Conservation (phyloP, 2,797 vertebrate genomes). For the Bovichtus diacanthus region DNA sequence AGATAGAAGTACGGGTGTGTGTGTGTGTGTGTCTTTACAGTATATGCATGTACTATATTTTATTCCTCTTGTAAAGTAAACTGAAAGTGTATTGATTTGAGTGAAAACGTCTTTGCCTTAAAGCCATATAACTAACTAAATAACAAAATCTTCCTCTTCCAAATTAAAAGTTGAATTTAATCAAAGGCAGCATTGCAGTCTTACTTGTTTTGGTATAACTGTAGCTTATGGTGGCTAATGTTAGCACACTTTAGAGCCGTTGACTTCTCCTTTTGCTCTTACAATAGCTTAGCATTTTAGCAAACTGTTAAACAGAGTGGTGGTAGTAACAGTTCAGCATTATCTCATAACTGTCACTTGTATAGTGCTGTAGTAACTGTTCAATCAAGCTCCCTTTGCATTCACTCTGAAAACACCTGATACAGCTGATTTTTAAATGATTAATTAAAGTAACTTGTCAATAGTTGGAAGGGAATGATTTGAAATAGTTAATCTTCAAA, state of each 20-base stretch:
- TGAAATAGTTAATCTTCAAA: neutral
- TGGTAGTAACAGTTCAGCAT: neutral
- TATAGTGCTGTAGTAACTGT: neutral
- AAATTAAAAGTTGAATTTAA: neutral
- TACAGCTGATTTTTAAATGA: neutral
- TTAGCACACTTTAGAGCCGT: neutral
- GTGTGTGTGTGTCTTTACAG: neutral
- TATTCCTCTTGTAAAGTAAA: neutral
- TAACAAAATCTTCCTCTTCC: neutral
- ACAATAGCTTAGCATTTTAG: neutral
- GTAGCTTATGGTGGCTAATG: neutral
- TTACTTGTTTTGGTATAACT: neutral
- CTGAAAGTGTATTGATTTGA: neutral
- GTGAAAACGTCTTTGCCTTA: neutral
- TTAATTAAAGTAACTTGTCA: neutral
- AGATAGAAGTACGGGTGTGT: neutral
- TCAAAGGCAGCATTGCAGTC: neutral
- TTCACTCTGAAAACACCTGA: neutral
- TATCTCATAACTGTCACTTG: neutral
- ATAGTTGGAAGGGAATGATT: neutral
- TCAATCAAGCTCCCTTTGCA: neutral
- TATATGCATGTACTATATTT: neutral
- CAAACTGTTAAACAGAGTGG: neutral
- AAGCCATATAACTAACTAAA: neutral
- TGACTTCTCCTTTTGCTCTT: neutral